Evolutionary conservation across 2,113 vertebrate species (phyloP).

Genomic region (Ciconia stormi): DNA sequence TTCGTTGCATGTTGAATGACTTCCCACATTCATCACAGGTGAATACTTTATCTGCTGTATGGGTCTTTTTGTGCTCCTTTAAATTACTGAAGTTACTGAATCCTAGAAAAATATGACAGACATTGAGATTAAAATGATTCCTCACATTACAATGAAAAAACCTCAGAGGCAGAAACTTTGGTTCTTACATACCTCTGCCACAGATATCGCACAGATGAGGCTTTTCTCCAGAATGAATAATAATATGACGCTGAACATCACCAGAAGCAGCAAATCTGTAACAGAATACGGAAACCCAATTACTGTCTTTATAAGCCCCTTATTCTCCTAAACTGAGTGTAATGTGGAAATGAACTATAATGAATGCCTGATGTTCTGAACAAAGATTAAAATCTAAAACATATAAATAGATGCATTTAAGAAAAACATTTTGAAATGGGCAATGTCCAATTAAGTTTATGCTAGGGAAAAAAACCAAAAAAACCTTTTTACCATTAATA

Average conservation of each 20-base stretch:
- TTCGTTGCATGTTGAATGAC: conserved; percentile 94
- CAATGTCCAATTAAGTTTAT: neutral
- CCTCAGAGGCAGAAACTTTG: neutral
- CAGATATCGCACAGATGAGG: conserved; percentile 96
- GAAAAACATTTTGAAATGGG: neutral
- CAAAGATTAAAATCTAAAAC: neutral
- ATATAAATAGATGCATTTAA: neutral
- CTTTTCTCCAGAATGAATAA: conserved; percentile 94
- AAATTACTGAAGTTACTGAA: conserved; percentile 97
- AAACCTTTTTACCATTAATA: neutral
- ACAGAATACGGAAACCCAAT: neutral
- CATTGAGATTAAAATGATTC: neutral
- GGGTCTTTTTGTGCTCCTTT: conserved; percentile 96
- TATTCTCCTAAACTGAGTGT: neutral
- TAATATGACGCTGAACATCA: conserved; percentile 94
- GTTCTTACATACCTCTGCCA: conserved; percentile 83
- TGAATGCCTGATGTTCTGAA: neutral
- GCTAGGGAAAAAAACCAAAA: neutral
- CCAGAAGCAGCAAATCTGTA: conserved; percentile 93
- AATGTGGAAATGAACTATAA: neutral
- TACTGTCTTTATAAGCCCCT: neutral
- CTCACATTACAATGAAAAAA: neutral
- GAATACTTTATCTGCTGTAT: conserved; percentile 88
- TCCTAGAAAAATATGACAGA: conserved; percentile 72
- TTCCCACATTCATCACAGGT: conserved; percentile 97